Evolutionary conservation across 2,113 vertebrate species (phyloP).

Genomic region (Paramisgurnus dabryanus): DNA sequence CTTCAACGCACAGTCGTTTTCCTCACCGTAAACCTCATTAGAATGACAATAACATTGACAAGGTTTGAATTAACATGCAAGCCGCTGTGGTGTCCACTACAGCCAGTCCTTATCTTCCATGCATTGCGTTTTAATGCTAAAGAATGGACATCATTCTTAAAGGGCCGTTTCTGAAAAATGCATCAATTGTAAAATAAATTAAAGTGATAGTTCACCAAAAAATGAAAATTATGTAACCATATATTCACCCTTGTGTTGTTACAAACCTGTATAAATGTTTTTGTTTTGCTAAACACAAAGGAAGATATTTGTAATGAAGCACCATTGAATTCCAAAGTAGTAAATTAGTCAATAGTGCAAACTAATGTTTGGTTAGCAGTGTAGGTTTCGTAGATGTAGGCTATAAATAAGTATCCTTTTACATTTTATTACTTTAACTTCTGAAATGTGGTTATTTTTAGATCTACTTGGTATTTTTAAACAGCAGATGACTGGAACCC

Average conservation of each 20-base stretch:
- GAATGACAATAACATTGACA: conserved; percentile 28
- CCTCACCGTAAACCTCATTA: conserved; percentile 40
- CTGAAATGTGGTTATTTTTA: neutral
- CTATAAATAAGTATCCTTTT: neutral
- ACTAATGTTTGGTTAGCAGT: neutral
- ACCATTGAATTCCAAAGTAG: too few species aligned
- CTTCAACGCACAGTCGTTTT: neutral
- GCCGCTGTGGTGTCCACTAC: neutral
- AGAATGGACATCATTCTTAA: neutral
- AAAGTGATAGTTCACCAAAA: too few species aligned
- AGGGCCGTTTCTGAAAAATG: neutral
- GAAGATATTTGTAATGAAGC: too few species aligned
- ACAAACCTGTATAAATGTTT: too few species aligned
- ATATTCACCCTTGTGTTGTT: too few species aligned
- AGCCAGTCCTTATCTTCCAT: neutral
- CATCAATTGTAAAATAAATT: too few species aligned
- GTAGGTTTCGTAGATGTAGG: neutral
- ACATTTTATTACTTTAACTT: neutral
- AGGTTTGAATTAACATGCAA: conserved; percentile 43
- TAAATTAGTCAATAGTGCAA: neutral
- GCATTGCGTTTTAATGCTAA: neutral
- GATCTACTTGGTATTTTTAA: neutral
- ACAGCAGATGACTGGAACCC: neutral
- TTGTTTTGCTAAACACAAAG: too few species aligned
- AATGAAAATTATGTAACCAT: too few species aligned